These are phyloP conservation scores for rat (Rattus norvegicus) DNA, from an alignment of 2,113 vertebrate species.

Conservation along the genomic window GRCr8 NC_086020.1:108639001-108639500, in stretches of 20 bases:
- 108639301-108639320: neutral
- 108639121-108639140: conserved; percentile 84
- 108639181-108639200: neutral
- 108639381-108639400: neutral
- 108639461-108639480: neutral
- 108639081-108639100: conserved; percentile 89
- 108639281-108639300: neutral
- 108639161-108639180: neutral
- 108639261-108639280: neutral
- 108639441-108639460: neutral
- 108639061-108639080: conserved; percentile 93
- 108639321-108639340: neutral
- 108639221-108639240: neutral
- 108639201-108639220: neutral
- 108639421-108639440: neutral
- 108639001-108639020: conserved; percentile 94
- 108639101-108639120: conserved; percentile 83
- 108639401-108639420: too few species aligned
- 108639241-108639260: neutral
- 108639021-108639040: conserved; percentile 93
- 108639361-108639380: neutral
- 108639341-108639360: neutral
- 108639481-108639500: neutral
- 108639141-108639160: conserved; percentile 54
- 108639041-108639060: conserved; percentile 96